Base-by-base conservation (phyloP, 35 echinoderm and acorn worm species). In the Amphiura filiformis region DNA sequence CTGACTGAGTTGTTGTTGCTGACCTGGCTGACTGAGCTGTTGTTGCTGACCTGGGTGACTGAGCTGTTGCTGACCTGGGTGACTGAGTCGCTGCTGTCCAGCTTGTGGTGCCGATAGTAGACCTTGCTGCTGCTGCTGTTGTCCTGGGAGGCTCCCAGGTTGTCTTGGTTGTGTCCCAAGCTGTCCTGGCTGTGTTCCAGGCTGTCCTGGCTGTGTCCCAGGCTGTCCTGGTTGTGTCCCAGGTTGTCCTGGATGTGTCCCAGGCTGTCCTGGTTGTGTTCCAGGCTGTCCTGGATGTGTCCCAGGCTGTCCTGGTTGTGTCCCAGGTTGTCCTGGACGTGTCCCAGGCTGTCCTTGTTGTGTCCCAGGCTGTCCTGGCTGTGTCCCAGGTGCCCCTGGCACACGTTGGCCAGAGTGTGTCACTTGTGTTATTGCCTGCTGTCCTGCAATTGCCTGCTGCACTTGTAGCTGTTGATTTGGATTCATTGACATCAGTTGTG, bases 1-100 rank as follows among this genome's bases (percentile, higher is more conserved):
- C 37, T 64, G 44, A n/a, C 70, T n/a, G 65, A 35, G 38, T 34
- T 77, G 70, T 23, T 41, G 76, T 76, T 87, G 85, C 85, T 87
- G 85, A 1, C 76, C 13, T 3, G 65, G 22, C 14, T 87, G 85
- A 32, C 33, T 37, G 28, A 23, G 5, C 41, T 47, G 41, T 47
- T 47, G 41, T 47, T 17, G n/a, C 61, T 70, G 61, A n/a, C 3
- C 61, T 70, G 61, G n/a, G 7, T 70, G 17, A 5, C 61, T 23
- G 26, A 30, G 75, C 38, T 34, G 85, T 78, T 77, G 85, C 35
- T 78, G 39, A n/a, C 76, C 39, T 57, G 17, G 26, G 36, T 42
- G 85, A 31, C 1, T 12, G 7, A 4, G 52, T 76, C 28, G 44
- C 31, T 39, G 65, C 36, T 75, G 70, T 31, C 37, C 65, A 28